Evolutionary conservation across 1,140 invertebrate species (phyloP).

Genomic region (Venustaconcha ellipsiformis): DNA sequence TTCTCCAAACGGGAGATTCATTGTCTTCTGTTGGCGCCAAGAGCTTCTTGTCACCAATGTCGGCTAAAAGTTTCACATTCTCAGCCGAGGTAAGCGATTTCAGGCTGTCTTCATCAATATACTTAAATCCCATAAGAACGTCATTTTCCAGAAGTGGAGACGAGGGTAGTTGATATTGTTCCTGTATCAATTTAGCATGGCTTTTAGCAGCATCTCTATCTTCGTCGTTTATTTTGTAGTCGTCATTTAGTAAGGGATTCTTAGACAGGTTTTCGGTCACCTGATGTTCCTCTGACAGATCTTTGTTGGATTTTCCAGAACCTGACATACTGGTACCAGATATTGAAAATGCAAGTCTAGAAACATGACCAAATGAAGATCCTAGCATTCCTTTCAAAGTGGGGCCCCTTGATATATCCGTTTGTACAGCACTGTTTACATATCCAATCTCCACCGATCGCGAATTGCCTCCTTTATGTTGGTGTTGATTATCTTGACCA

Average conservation of each 20-base stretch:
- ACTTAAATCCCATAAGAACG: slow-evolving; percentile 52
- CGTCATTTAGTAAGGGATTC: not conserved
- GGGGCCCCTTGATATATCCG: slow-evolving; percentile 41
- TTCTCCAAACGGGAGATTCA: slow-evolving; percentile 61
- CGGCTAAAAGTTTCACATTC: slow-evolving; percentile 48
- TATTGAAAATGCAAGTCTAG: slow-evolving; percentile 41
- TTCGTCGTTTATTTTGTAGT: no score
- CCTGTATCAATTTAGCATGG: not conserved
- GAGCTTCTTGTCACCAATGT: slow-evolving; percentile 23
- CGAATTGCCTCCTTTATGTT: not conserved
- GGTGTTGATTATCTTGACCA: slow-evolving; percentile 12
- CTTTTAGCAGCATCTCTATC: not conserved
- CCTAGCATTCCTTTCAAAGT: slow-evolving; percentile 48
- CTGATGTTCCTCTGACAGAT: slow-evolving; percentile 21
- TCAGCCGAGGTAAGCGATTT: slow-evolving; percentile 67
- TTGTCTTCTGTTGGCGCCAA: slow-evolving; percentile 30
- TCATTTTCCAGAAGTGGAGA: slow-evolving; percentile 44
- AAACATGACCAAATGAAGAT: slow-evolving; percentile 41
- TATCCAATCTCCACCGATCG: slow-evolving; percentile 36
- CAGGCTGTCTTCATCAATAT: slow-evolving; percentile 64
- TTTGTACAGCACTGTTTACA: slow-evolving; percentile 59
- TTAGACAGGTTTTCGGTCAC: slow-evolving; percentile 2
- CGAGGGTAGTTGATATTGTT: slow-evolving; percentile 6
- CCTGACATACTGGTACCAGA: slow-evolving; percentile 34
- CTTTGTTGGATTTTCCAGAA: slow-evolving; percentile 11